Evolutionary conservation across 2,113 vertebrate species (phyloP).

Genomic region (Bujurquina vittata): DNA sequence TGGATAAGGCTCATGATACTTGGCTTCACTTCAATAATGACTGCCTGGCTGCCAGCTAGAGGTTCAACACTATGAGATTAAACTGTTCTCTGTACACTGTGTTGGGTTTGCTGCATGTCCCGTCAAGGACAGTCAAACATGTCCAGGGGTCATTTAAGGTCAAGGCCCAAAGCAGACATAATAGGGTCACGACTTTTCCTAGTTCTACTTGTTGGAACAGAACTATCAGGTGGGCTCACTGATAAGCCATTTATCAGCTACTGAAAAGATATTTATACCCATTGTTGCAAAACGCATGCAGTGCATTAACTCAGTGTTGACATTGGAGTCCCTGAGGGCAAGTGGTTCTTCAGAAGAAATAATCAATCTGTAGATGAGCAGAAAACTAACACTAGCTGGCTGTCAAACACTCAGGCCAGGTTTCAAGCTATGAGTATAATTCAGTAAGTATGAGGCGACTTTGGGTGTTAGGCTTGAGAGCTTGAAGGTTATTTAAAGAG

Average conservation of each 20-base stretch:
- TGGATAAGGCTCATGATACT: background rate
- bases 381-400: background rate
- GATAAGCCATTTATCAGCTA: background rate
- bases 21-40: accelerated
- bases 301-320: accelerated
- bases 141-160: background rate
- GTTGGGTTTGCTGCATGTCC: background rate
- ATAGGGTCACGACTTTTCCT: background rate
- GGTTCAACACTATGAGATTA: background rate
- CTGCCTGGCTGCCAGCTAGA: background rate
- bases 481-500: background rate
- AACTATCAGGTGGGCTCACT: background rate
- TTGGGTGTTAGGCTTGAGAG: background rate
- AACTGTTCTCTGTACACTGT: accelerated
- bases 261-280: background rate
- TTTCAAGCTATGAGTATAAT: background rate
- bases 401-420: too few relatives aligned
- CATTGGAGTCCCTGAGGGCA: too few relatives aligned
- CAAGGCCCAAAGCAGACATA: background rate
- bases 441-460: background rate
- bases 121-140: background rate
- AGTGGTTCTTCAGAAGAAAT: background rate
- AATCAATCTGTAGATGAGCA: background rate
- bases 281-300: background rate
- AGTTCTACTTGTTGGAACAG: background rate